Percentiles rank a stretch among this genome's conserved stretches.
These are phyloP conservation scores for Melanotaenia nigrans DNA, from an alignment of 2,797 vertebrate species.

Conservation along the genomic window DNA sequence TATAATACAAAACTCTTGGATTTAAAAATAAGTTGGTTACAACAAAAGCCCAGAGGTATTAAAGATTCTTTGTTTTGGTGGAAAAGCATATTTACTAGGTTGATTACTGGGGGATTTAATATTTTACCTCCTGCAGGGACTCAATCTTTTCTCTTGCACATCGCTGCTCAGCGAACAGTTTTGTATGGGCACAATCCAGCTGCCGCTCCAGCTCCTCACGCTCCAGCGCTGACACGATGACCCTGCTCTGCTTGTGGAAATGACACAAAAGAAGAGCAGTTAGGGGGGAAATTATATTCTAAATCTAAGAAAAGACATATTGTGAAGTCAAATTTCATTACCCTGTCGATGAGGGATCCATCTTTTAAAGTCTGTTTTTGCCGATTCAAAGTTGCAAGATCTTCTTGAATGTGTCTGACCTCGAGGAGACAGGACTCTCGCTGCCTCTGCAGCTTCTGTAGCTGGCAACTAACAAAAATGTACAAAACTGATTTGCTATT, in stretches of 20 bases:
- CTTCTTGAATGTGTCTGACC: conserved; percentile 55
- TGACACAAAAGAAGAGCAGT: not conserved
- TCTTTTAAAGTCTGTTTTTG: conserved; percentile 37
- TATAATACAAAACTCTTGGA: not conserved
- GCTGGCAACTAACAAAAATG: conserved; percentile 69
- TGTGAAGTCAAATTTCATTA: conserved; percentile 23
- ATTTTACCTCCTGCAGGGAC: conserved; percentile 74
- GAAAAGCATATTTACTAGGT: not conserved
- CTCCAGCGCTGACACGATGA: conserved; percentile 72
- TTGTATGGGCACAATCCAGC: conserved; percentile 75
- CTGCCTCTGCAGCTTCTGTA: conserved; percentile 58
- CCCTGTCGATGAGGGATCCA: conserved; percentile 30
- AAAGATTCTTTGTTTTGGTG: not conserved
- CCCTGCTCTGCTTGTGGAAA: conserved; percentile 30
- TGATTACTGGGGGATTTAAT: not conserved
- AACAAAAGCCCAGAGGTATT: not conserved
- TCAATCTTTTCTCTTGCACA: conserved; percentile 71
- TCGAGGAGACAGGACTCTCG: conserved; percentile 58
- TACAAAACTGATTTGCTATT: conserved; percentile 5
- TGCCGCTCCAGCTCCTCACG: conserved; percentile 78
- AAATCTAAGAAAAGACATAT: not conserved
- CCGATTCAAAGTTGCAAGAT: conserved; percentile 34
- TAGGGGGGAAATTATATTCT: not conserved
- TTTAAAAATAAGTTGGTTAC: not conserved
- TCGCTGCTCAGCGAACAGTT: conserved; percentile 78